Conservation (phyloP, 2,797 vertebrate genomes). For the Karalla daura region DNA sequence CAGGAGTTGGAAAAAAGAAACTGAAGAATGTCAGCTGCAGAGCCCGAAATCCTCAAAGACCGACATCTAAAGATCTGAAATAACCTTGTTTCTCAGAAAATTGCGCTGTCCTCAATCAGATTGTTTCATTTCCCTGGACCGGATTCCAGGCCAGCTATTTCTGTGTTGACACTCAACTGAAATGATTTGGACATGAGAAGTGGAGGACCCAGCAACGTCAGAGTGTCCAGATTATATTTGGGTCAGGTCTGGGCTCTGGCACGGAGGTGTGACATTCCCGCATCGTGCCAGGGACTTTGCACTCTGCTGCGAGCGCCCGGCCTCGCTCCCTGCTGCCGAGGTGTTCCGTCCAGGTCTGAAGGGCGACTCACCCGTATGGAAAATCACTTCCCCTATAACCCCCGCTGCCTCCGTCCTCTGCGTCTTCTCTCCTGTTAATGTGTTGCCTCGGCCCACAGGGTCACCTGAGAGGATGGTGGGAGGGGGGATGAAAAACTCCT, state of each 20-base stretch:
- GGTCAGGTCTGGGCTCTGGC: slow-evolving; percentile 56
- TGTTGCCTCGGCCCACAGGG: slow-evolving; percentile 56
- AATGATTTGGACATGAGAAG: slow-evolving; percentile 46
- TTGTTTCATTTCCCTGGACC: not conserved
- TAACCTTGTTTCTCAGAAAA: not conserved
- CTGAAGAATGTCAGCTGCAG: not conserved
- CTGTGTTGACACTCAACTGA: slow-evolving; percentile 25
- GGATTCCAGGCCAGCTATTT: slow-evolving; percentile 22
- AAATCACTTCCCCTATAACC: slow-evolving; percentile 63
- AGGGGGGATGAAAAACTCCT: slow-evolving; percentile 51
- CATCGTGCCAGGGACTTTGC: slow-evolving; percentile 66
- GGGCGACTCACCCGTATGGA: slow-evolving; percentile 54
- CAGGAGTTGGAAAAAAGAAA: not conserved
- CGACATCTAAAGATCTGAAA: not conserved
- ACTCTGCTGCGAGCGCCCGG: slow-evolving; percentile 63
- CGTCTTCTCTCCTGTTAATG: slow-evolving; percentile 33
- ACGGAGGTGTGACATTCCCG: slow-evolving; percentile 69
- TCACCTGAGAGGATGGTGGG: no score
- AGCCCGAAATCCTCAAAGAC: not conserved
- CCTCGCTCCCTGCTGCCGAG: slow-evolving; percentile 34
- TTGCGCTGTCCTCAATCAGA: not conserved
- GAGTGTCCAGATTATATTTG: slow-evolving; percentile 71
- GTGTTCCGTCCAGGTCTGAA: slow-evolving; percentile 46
- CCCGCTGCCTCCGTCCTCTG: slow-evolving; percentile 18
- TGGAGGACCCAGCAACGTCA: slow-evolving; percentile 44